Percentiles rank a stretch among this genome's conserved stretches.
phyloP scores from a whole-genome alignment of 2,113 vertebrate species.

The Callorhinus ursinus region DNA sequence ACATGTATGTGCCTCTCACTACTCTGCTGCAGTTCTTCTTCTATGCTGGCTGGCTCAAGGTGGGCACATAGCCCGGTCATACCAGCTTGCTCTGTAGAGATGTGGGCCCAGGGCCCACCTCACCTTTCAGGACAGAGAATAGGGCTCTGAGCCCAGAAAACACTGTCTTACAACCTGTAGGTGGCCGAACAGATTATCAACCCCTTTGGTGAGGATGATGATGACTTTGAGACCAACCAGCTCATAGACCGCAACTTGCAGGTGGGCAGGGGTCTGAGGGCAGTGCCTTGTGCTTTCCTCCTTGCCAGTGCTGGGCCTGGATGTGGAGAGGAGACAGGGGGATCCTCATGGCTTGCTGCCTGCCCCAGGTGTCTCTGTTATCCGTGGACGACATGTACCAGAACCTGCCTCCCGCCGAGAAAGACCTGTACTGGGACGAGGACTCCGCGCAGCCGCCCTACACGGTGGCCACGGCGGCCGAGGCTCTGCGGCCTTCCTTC shows the following conservation, averaged over 20 bases:
- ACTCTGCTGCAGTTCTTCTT: constrained; percentile 96
- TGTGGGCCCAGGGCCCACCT: not conserved
- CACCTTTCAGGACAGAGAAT: not conserved
- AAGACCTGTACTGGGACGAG: constrained; percentile 92
- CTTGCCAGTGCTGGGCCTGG: not conserved
- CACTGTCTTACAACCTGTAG: constrained; percentile 75
- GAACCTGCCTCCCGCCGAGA: constrained; percentile 87
- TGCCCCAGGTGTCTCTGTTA: constrained; percentile 91
- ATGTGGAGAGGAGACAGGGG: not conserved
- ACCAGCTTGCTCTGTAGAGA: not conserved
- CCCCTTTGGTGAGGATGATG: constrained; percentile 93
- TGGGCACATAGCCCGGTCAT: constrained; percentile 58
- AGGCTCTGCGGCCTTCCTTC: constrained; percentile 87
- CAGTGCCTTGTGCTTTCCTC: not conserved
- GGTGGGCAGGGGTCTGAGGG: constrained; percentile 73
- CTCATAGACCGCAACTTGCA: constrained; percentile 94
- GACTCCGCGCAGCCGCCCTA: constrained; percentile 87
- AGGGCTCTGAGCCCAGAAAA: not conserved
- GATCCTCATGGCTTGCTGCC: not conserved
- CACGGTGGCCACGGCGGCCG: constrained; percentile 85
- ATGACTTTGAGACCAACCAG: constrained; percentile 96
- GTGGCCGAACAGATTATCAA: constrained; percentile 95
- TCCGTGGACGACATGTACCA: constrained; percentile 94
- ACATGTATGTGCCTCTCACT: constrained; percentile 92
- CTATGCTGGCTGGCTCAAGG: constrained; percentile 94